Conservation (phyloP, 2,797 vertebrate species). For the Coluber constrictor region DNA sequence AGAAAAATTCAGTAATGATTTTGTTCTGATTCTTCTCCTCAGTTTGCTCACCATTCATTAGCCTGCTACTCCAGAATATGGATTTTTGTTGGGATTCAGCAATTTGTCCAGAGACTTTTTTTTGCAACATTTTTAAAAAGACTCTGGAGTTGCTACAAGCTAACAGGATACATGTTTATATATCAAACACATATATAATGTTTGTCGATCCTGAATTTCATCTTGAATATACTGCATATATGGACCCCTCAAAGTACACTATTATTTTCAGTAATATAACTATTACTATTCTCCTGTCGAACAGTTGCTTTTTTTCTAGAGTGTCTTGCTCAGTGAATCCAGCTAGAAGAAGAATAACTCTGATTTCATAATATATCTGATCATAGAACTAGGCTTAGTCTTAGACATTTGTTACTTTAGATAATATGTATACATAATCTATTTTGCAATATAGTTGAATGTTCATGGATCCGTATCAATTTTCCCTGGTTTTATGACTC, state of each 20-base stretch:
- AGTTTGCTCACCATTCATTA: neutral
- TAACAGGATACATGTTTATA: neutral
- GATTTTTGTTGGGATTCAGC: neutral
- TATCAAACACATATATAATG: neutral
- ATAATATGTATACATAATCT: neutral
- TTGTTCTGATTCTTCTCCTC: neutral
- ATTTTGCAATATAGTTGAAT: neutral
- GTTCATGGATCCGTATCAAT: neutral
- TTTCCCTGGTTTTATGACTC: neutral
- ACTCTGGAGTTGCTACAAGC: neutral
- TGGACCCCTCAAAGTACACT: neutral
- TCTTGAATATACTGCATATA: neutral
- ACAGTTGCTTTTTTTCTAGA: neutral
- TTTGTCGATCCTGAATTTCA: neutral
- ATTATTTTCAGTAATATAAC: neutral
- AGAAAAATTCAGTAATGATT: neutral
- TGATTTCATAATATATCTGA: neutral
- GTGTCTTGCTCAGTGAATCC: neutral
- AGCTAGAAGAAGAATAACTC: neutral
- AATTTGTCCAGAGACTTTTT: neutral
- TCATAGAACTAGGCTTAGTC: neutral
- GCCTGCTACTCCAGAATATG: neutral
- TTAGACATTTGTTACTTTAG: neutral
- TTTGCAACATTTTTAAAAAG: neutral
- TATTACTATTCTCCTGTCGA: neutral